Conservation (phyloP, 2,888 invertebrate genomes). For the Resseliella maxima region DNA sequence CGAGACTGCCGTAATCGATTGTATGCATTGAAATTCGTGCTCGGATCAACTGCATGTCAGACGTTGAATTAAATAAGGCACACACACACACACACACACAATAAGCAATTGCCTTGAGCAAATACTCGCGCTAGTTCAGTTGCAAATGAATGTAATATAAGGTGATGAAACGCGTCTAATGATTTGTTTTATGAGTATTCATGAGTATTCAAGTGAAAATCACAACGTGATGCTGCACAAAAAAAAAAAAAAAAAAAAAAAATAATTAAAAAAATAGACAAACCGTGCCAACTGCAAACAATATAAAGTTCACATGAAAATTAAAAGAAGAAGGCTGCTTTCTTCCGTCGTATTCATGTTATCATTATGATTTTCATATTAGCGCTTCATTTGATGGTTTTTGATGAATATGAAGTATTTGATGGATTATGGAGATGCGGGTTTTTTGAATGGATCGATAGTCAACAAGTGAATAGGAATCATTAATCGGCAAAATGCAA, state of each 20-base stretch:
- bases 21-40: background rate
- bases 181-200: background rate
- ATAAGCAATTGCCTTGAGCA: background rate
- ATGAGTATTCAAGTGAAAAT: background rate
- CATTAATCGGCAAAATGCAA: background rate
- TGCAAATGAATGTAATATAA: slow-evolving; percentile 14
- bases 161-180: slow-evolving; percentile 22
- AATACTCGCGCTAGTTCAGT: background rate
- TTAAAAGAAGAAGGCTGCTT: background rate
- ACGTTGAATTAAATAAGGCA: background rate
- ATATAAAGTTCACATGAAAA: slow-evolving; percentile 1
- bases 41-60: background rate
- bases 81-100: background rate
- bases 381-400: slow-evolving; percentile 40
- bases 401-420: background rate
- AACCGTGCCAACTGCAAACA: background rate
- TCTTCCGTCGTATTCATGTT: slow-evolving; percentile 8
- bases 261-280: background rate
- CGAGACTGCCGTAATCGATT: background rate
- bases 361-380: slow-evolving; percentile 41
- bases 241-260: too few species aligned
- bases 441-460: background rate
- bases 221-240: background rate
- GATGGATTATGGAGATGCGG: background rate
- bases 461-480: slow-evolving; percentile 17